Percentiles rank a stretch among this genome's conserved stretches.
These are phyloP conservation scores for Fragum fragum DNA, from an alignment of 2,888 invertebrate genomes.

Conservation along the genomic window DNA sequence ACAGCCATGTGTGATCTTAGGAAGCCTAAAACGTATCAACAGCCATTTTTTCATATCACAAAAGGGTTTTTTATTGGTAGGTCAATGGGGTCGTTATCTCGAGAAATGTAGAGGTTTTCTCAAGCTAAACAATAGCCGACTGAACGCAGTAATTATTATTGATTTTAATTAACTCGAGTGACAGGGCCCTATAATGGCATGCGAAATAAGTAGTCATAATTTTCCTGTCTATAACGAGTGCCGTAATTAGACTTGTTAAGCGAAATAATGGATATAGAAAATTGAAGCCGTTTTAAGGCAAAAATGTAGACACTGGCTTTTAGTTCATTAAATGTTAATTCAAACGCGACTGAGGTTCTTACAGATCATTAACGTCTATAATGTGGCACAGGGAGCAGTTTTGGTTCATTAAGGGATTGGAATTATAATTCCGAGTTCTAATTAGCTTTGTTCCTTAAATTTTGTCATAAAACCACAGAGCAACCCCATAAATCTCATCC, in stretches of 20 bases:
- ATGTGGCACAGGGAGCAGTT: constrained; percentile 14
- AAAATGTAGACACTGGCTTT: constrained; percentile 31
- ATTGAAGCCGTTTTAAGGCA: constrained; percentile 22
- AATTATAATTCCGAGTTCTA: constrained; percentile 16
- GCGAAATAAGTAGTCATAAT: constrained; percentile 48
- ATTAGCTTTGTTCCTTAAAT: background rate
- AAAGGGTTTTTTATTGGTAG: constrained; percentile 33
- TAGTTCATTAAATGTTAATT: constrained; percentile 32
- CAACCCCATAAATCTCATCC: background rate
- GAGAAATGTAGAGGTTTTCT: constrained; percentile 48
- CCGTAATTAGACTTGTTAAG: constrained; percentile 48
- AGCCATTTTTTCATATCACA: constrained; percentile 10
- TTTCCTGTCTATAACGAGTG: constrained; percentile 46
- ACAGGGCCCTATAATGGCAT: constrained; percentile 56
- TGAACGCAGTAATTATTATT: constrained; percentile 63
- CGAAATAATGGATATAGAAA: constrained; percentile 31
- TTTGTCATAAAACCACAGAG: background rate
- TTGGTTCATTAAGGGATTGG: constrained; percentile 18
- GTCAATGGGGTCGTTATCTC: constrained; percentile 53
- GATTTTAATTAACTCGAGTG: constrained; percentile 68
- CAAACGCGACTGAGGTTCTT: constrained; percentile 5
- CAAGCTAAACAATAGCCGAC: constrained; percentile 52
- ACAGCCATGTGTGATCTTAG: too few species aligned
- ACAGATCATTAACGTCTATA: constrained; percentile 22
- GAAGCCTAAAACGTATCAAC: background rate